Base-by-base conservation (phyloP, 2,113 vertebrate species). In the Grantiella picta region DNA sequence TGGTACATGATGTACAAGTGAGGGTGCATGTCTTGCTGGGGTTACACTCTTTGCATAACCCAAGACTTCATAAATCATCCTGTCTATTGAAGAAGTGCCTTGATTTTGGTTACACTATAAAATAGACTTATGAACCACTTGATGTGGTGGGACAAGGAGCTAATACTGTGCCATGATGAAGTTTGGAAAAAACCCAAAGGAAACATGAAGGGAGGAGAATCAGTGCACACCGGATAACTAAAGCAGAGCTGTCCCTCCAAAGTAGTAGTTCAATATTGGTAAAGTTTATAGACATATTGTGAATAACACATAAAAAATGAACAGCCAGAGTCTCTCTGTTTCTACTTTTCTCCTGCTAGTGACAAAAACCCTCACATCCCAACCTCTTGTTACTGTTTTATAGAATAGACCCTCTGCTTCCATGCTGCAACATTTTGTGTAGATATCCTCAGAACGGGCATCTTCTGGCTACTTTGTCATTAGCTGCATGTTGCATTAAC, bases 361-460 rank as follows among this genome's bases (percentile, higher is more conserved):
- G 33, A 77, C 12, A 10, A n/a, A 57, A 82, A 14, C 8, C 2
- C 5, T 76, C 15, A 10, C 2, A 25, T 65, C 10, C 22, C 44
- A 68, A 19, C 9, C 12, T 70, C 17, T 49, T 71, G 5, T 20
- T 40, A 24, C 17, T 1, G 3, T 11, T n/a, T 68, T 31, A 54
- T 5, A 53, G 50, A 28, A 75, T 61, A 71, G 15, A 8, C 3
- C 18, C 52, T 50, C 1, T 5, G 4, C 52, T 84, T 60, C 36
- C 2, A 2, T 1, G 0, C 10, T 50, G 11, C 1, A n/a, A 36
- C 50, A 1, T 33, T 59, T 28, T 8, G 11, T 27, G 5, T 35
- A n/a, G 18, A 35, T 45, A 59, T 70, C 13, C 21, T 10, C 56
- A 44, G 44, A 86, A 87, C 6, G 17, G 12, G 7, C 5, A 7